Conservation (phyloP, 2,888 invertebrate species). For the Bhutanitis thaidina region DNA sequence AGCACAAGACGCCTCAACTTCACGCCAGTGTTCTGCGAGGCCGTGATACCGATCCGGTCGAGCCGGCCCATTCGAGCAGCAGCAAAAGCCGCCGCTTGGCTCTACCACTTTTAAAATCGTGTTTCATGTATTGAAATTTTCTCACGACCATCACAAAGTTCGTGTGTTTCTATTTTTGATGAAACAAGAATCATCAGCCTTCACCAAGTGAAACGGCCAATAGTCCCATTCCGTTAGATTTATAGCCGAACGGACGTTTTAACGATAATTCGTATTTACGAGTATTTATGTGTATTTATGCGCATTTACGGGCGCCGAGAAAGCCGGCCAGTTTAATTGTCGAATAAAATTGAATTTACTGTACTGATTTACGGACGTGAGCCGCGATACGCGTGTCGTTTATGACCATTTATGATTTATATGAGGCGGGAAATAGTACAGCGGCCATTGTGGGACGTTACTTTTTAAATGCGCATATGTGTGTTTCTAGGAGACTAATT, state of each 20-base stretch:
- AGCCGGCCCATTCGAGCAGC: no score
- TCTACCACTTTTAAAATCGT: no score
- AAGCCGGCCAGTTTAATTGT: constrained; percentile 76
- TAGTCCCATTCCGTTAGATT: constrained; percentile 59
- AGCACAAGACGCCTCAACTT: no score
- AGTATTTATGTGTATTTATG: constrained; percentile 74
- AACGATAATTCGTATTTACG: constrained; percentile 79
- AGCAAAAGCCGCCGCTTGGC: no score
- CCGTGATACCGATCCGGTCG: no score
- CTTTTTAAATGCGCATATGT: constrained; percentile 6
- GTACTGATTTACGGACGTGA: constrained; percentile 55
- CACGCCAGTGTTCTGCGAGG: no score
- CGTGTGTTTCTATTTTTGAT: background rate
- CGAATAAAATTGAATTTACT: constrained; percentile 79
- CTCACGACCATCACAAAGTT: no score
- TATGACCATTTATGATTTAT: constrained; percentile 43
- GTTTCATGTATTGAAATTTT: no score
- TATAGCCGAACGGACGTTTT: constrained; percentile 72
- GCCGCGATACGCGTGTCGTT: constrained; percentile 41
- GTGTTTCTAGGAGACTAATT: no score
- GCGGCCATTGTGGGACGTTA: constrained; percentile 8
- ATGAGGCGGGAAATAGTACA: constrained; percentile 31
- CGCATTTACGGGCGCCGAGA: constrained; percentile 69
- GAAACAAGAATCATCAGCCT: constrained; percentile 13
- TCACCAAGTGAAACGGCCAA: constrained; percentile 42